These are phyloP conservation scores for Varroa destructor DNA, from an alignment of 1,140 invertebrate species.

Conservation along the genomic window DNA sequence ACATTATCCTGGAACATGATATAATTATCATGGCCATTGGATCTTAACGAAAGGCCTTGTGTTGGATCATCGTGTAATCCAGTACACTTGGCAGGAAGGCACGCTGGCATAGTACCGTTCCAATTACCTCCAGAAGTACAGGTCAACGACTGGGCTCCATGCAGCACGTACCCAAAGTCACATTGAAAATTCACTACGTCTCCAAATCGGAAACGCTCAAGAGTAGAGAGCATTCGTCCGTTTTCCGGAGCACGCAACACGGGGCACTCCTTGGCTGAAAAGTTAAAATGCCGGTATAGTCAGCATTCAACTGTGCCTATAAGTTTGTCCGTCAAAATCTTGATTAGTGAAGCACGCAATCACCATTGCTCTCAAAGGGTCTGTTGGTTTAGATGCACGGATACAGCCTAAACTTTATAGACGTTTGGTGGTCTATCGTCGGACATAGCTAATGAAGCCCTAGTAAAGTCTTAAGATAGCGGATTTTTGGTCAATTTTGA, in stretches of 20 bases:
- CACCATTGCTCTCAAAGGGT: no score
- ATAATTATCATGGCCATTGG: conserved; percentile 60
- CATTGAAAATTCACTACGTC: conserved; percentile 83
- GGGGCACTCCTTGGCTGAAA: conserved; percentile 63
- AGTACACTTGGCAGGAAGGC: conserved; percentile 78
- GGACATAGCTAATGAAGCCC: no score
- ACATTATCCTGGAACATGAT: conserved; percentile 80
- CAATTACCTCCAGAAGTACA: conserved; percentile 80
- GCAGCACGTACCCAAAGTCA: conserved; percentile 83
- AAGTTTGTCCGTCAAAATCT: no score
- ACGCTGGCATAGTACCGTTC: conserved; percentile 83
- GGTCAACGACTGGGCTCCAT: conserved; percentile 62
- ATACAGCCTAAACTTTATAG: background rate
- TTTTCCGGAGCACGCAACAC: conserved; percentile 65
- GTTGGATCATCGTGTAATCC: conserved; percentile 72
- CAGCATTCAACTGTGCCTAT: no score
- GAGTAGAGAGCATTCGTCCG: conserved; percentile 68
- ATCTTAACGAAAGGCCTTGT: conserved; percentile 58
- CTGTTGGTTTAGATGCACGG: no score
- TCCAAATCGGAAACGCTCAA: conserved; percentile 68
- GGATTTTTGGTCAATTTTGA: no score
- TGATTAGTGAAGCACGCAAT: no score
- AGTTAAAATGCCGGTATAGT: background rate
- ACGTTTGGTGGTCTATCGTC: no score
- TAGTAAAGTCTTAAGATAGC: no score